phyloP scores from a whole-genome alignment of 2,797 vertebrate genomes.

The Columba guinea region DNA sequence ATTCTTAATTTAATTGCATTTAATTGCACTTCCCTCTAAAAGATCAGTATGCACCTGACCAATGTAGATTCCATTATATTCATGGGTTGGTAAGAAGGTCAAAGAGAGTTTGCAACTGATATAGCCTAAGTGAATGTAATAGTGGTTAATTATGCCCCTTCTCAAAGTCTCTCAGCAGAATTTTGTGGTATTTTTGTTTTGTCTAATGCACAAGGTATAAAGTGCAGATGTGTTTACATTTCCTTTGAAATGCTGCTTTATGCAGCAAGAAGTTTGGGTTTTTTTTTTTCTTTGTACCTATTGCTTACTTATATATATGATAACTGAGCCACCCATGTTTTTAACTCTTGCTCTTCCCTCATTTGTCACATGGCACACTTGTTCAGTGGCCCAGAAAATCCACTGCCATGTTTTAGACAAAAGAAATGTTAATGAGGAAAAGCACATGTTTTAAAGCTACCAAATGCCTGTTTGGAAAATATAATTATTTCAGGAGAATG shows the following conservation, averaged over 20 bases:
- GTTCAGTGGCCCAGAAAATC: conserved; percentile 1
- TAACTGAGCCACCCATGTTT: neutral
- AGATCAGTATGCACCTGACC: neutral
- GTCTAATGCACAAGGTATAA: conserved; percentile 4
- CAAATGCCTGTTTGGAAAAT: neutral
- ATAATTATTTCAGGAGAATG: neutral
- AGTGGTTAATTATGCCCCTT: conserved; percentile 1
- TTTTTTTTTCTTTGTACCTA: neutral
- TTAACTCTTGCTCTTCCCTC: neutral
- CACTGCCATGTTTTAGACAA: neutral
- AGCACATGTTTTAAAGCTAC: conserved; percentile 2
- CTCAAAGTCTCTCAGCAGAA: neutral
- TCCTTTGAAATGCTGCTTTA: neutral
- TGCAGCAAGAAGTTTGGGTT: neutral
- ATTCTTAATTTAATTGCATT: neutral
- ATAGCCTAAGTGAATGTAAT: neutral
- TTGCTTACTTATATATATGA: neutral
- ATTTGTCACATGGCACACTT: neutral
- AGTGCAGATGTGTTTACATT: neutral
- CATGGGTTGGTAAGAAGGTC: neutral
- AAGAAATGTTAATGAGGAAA: neutral
- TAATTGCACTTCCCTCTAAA: neutral
- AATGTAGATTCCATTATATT: neutral
- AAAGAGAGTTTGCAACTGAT: neutral
- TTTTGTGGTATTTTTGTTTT: conserved; percentile 33